These are phyloP conservation scores for Aspiorhynchus laticeps DNA, from an alignment of 2,113 vertebrate genomes.

Conservation along the genomic window DNA sequence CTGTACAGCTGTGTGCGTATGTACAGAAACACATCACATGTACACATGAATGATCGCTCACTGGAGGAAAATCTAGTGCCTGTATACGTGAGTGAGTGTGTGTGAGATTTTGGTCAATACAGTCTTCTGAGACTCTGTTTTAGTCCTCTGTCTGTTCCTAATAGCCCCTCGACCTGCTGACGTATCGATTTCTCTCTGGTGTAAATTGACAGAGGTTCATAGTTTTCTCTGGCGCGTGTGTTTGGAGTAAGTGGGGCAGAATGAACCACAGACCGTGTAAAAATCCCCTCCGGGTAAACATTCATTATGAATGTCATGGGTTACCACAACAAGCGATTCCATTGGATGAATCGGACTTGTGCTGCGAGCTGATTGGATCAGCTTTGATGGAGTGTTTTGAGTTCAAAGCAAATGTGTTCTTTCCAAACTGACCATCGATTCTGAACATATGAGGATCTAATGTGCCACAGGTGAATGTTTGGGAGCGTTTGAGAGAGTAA, in stretches of 20 bases:
- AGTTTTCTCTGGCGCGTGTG: neutral
- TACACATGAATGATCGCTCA: slow-evolving; percentile 12
- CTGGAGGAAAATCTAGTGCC: neutral
- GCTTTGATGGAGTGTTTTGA: neutral
- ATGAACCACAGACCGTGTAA: slow-evolving; percentile 10
- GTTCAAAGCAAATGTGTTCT: neutral
- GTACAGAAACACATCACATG: neutral
- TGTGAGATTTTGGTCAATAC: neutral
- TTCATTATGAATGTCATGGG: slow-evolving; percentile 1
- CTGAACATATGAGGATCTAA: neutral
- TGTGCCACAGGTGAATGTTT: neutral
- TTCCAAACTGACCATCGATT: neutral
- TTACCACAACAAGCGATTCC: slow-evolving; percentile 7
- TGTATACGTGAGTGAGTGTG: neutral
- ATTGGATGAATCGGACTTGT: neutral
- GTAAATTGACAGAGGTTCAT: slow-evolving; percentile 33
- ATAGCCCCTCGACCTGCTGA: slow-evolving; percentile 18
- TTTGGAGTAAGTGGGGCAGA: slow-evolving; percentile 15
- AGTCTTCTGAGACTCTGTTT: neutral
- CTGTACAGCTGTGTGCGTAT: neutral
- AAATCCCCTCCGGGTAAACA: slow-evolving; percentile 11
- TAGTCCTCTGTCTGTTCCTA: slow-evolving; percentile 23
- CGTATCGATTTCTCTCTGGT: slow-evolving; percentile 7
- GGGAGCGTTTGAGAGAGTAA: neutral
- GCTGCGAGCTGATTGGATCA: neutral